Percentiles rank a stretch among this genome's conserved stretches.
Evolutionary conservation across 37 sponge, comb jelly and placozoan species (phyloP).

Genomic region (Corticium candelabrum): DNA sequence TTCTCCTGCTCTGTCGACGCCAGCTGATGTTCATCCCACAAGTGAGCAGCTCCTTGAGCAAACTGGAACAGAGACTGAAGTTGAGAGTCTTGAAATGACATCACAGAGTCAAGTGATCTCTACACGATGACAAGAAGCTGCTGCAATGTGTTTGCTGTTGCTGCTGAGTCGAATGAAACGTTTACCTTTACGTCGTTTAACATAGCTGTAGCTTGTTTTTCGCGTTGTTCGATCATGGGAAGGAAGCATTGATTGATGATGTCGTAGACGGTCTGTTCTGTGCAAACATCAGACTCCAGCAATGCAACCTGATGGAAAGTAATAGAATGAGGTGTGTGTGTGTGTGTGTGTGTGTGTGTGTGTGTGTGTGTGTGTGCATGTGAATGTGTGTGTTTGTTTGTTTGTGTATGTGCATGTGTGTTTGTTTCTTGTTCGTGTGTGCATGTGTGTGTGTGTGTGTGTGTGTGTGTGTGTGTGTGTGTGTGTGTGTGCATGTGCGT

Average conservation of each 20-base stretch:
- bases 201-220: neutral
- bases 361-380: too few relatives aligned
- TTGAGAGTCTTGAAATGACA: slow-evolving; percentile 24
- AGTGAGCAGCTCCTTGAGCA: slow-evolving; percentile 50
- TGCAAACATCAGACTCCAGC: neutral
- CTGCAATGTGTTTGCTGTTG: neutral
- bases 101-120: slow-evolving; percentile 21
- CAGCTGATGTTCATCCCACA: slow-evolving; percentile 45
- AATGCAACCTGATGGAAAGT: neutral
- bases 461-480: too few relatives aligned
- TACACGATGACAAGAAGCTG: slow-evolving; percentile 1
- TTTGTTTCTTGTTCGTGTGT: too few relatives aligned
- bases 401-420: too few relatives aligned
- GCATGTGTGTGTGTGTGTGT: too few relatives aligned
- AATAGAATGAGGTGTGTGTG: too few relatives aligned
- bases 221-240: slow-evolving; percentile 39
- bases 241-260: slow-evolving; percentile 39
- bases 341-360: too few relatives aligned
- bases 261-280: neutral
- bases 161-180: too few relatives aligned
- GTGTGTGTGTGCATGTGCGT: too few relatives aligned
- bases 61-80: slow-evolving; percentile 44
- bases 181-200: slow-evolving; percentile 29
- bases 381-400: too few relatives aligned
- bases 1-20: slow-evolving; percentile 8